Conservation (phyloP, 1,140 invertebrate species). For the Periplaneta americana region DNA sequence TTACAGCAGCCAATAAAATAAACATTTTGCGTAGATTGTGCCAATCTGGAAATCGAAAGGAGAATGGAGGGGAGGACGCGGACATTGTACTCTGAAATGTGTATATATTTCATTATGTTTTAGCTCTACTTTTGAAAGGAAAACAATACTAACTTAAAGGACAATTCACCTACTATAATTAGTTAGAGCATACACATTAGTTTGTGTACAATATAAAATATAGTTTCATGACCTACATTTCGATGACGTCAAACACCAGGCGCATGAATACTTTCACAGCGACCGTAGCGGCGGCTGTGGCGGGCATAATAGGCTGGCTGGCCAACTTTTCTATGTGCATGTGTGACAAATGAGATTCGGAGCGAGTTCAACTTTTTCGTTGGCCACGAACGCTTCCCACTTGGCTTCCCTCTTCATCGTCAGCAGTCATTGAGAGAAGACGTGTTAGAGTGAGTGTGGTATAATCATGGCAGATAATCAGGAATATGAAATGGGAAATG, state of each 20-base stretch:
- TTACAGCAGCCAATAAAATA: no score
- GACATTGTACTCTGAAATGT: neutral
- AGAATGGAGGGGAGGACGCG: no score
- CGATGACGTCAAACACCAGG: neutral
- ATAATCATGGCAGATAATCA: slow-evolving; percentile 20
- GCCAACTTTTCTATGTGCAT: neutral
- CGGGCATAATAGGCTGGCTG: neutral
- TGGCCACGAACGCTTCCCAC: neutral
- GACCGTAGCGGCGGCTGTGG: neutral
- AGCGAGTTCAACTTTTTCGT: neutral
- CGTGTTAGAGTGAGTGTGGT: neutral
- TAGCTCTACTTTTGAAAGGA: neutral
- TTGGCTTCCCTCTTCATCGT: slow-evolving; percentile 6
- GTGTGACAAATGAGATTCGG: no score
- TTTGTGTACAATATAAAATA: neutral
- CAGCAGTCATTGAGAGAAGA: neutral
- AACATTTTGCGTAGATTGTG: no score
- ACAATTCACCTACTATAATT: neutral
- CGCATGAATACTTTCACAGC: neutral
- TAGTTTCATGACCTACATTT: neutral
- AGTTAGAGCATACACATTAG: neutral
- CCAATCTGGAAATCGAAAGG: no score
- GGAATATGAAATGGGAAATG: slow-evolving; percentile 21
- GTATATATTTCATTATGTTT: neutral
- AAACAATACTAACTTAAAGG: neutral